Evolutionary conservation across 2,113 vertebrate species (phyloP).

Genomic region (Chaetorhynchus papuensis): DNA sequence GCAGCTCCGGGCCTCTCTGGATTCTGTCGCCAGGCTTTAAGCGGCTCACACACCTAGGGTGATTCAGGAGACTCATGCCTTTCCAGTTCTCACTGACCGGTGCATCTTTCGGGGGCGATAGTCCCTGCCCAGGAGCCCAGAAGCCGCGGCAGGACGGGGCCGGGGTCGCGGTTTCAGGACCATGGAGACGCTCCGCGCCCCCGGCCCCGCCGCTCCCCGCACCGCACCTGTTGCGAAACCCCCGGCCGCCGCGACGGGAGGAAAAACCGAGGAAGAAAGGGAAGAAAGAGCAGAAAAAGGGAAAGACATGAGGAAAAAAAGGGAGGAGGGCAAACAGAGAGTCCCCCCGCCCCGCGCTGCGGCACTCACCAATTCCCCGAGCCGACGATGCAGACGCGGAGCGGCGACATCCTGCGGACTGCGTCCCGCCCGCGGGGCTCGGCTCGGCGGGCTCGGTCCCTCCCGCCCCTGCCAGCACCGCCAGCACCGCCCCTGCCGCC

Average conservation of each 20-base stretch:
- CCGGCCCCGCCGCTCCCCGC: neutral
- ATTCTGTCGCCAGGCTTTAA: neutral
- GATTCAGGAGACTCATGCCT: neutral
- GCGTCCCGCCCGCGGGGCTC: neutral
- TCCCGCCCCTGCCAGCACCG: neutral
- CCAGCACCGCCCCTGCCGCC: neutral
- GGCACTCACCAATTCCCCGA: slow-evolving; percentile 82
- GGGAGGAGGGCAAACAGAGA: neutral
- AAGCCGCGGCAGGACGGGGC: neutral
- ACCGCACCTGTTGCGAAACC: neutral
- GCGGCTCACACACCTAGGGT: neutral
- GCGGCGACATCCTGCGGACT: slow-evolving; percentile 32
- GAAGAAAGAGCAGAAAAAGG: neutral
- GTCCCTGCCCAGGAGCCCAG: neutral
- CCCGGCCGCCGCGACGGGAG: neutral
- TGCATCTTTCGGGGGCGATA: neutral
- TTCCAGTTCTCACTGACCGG: accelerated
- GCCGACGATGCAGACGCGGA: slow-evolving; percentile 81
- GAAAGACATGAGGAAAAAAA: neutral
- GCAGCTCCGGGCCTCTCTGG: neutral
- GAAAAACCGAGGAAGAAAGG: neutral
- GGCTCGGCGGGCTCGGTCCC: neutral
- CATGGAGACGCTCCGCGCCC: neutral
- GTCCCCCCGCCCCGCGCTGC: neutral
- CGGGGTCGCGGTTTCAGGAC: neutral